phyloP scores from a whole-genome alignment of 2,888 invertebrate species.

The Acanthosepion esculentum region DNA sequence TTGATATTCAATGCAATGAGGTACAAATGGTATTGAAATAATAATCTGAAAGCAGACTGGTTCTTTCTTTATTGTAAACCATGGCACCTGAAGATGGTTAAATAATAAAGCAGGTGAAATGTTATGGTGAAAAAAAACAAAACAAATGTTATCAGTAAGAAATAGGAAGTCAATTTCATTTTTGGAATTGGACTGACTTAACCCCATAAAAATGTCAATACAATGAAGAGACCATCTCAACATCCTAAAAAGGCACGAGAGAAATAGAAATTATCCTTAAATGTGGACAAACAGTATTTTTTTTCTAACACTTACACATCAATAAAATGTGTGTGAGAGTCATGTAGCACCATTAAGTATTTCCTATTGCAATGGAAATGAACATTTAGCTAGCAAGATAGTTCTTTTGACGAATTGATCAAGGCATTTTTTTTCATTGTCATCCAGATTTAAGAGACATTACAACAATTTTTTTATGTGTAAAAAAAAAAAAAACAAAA shows the following conservation, averaged over 20 bases:
- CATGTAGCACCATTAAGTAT: neutral
- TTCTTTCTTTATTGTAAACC: neutral
- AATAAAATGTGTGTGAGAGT: neutral
- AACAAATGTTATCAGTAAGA: neutral
- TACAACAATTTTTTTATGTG: neutral
- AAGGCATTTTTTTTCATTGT: neutral
- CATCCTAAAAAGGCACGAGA: neutral
- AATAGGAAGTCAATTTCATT: neutral
- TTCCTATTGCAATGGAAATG: neutral
- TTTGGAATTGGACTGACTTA: neutral
- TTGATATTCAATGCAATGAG: neutral
- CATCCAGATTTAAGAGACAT: neutral
- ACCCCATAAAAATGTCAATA: constrained; percentile 9
- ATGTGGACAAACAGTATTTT: neutral
- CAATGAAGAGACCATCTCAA: constrained; percentile 33
- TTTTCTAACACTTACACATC: neutral
- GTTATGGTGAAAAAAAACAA: neutral
- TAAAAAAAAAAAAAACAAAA: no score
- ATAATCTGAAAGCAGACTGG: neutral
- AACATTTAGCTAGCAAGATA: neutral
- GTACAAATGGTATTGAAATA: neutral
- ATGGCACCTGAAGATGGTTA: neutral
- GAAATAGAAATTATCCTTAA: neutral
- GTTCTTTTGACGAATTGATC: neutral
- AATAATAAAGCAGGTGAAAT: neutral